These are phyloP conservation scores for Betta splendens DNA, from an alignment of 2,797 vertebrate species.

Conservation along the genomic window DNA sequence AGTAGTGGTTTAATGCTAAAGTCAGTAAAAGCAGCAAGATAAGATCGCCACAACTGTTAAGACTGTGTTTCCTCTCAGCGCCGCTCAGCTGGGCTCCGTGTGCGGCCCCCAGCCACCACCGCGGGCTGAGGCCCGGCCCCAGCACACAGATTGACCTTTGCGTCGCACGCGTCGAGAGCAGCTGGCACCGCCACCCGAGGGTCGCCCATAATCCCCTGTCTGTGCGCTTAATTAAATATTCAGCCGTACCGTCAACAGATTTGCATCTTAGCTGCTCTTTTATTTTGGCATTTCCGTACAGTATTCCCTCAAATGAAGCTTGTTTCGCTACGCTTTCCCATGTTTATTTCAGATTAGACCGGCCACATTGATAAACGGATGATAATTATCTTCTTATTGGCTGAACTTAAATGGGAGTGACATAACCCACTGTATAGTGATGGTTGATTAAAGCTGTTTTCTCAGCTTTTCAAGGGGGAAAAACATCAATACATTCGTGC, in stretches of 20 bases:
- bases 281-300: neutral
- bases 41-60: conserved; percentile 30
- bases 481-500: conserved; percentile 51
- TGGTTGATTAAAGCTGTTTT: conserved; percentile 23
- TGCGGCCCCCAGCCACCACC: conserved; percentile 10
- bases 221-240: conserved; percentile 60
- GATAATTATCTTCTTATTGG: neutral
- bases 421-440: conserved; percentile 21
- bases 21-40: no score
- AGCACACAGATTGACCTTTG: conserved; percentile 47
- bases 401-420: conserved; percentile 5
- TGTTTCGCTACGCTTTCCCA: neutral
- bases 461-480: conserved; percentile 13
- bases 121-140: conserved; percentile 35
- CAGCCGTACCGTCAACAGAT: conserved; percentile 14
- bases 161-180: conserved; percentile 53
- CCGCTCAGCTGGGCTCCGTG: neutral
- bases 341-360: neutral
- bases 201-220: conserved; percentile 65
- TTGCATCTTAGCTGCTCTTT: neutral
- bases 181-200: conserved; percentile 57
- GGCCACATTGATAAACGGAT: no score
- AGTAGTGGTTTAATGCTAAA: no score
- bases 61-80: conserved; percentile 20
- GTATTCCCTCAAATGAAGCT: neutral